Conservation (phyloP, 2,888 invertebrate species). For the Nomada goodeniana region DNA sequence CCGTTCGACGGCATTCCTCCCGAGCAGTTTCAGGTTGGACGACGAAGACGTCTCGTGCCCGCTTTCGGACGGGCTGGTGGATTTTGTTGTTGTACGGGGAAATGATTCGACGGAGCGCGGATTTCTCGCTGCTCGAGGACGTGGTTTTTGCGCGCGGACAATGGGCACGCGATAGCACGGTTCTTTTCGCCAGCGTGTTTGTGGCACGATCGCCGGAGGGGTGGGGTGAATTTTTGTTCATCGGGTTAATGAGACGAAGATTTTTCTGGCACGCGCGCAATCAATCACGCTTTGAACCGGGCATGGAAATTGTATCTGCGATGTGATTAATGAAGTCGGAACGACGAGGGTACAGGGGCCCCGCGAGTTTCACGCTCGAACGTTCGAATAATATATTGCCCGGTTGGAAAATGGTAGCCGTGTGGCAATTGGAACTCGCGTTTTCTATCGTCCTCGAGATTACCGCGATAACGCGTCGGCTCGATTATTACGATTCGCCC, state of each 20-base stretch:
- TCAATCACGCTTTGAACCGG: constrained; percentile 63
- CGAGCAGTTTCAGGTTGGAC: not conserved
- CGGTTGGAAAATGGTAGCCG: constrained; percentile 46
- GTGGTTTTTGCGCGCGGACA: no score
- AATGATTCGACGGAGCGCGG: no score
- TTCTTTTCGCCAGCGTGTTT: constrained; percentile 4
- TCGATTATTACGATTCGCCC: no score
- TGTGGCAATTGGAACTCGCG: constrained; percentile 38
- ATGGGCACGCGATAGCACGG: not conserved
- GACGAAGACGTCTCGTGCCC: no score
- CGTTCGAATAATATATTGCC: constrained; percentile 56
- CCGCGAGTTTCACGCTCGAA: constrained; percentile 40
- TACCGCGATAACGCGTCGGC: no score
- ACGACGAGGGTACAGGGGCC: constrained; percentile 37
- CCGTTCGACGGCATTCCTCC: constrained; percentile 53
- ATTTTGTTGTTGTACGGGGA: no score
- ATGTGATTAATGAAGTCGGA: constrained; percentile 61
- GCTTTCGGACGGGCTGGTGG: no score
- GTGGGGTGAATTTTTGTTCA: constrained; percentile 10
- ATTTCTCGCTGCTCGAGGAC: no score
- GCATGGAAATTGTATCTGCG: constrained; percentile 62
- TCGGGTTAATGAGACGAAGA: constrained; percentile 52
- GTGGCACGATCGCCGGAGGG: not conserved
- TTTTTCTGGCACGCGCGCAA: constrained; percentile 50
- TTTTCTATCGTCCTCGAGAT: constrained; percentile 23